Percentiles rank a stretch among this genome's conserved stretches.
Conservation (phyloP, 2,113 vertebrate species). For the Cephalopterus ornatus region DNA sequence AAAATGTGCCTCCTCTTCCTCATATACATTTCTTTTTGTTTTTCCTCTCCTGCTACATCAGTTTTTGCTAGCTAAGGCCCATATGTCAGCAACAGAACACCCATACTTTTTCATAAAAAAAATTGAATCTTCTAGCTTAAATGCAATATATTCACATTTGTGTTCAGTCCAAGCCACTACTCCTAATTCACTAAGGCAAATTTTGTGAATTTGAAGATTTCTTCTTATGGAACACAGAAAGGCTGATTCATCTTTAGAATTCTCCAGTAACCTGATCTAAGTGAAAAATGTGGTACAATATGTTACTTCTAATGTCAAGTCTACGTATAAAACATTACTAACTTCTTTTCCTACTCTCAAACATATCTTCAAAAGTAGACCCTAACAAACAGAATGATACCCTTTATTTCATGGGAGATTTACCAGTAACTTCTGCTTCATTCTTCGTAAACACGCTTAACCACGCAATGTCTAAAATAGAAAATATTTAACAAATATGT, state of each 20-base stretch:
- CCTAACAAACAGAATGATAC: not conserved
- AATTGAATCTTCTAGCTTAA: not conserved
- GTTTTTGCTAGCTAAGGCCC: not conserved
- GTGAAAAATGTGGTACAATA: not conserved
- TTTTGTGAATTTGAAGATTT: not conserved
- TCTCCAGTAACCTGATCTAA: not conserved
- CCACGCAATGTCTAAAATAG: conserved; percentile 45
- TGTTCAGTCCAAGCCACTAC: not conserved
- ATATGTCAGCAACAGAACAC: not conserved
- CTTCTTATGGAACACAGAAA: not conserved
- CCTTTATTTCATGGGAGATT: not conserved
- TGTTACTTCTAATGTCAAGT: not conserved
- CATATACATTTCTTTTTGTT: not conserved
- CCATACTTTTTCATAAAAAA: not conserved
- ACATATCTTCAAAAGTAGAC: not conserved
- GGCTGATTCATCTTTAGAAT: not conserved
- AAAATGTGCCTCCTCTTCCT: not conserved
- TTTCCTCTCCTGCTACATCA: not conserved
- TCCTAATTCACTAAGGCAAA: not conserved
- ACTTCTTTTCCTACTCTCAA: not conserved
- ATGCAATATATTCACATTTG: not conserved
- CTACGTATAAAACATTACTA: not conserved
- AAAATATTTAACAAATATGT: not conserved
- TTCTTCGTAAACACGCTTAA: conserved; percentile 14
- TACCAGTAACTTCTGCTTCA: not conserved